Percentiles rank a stretch among this genome's conserved stretches.
Conservation (phyloP, 2,888 invertebrate species). For the Hyposoter dolosus region DNA sequence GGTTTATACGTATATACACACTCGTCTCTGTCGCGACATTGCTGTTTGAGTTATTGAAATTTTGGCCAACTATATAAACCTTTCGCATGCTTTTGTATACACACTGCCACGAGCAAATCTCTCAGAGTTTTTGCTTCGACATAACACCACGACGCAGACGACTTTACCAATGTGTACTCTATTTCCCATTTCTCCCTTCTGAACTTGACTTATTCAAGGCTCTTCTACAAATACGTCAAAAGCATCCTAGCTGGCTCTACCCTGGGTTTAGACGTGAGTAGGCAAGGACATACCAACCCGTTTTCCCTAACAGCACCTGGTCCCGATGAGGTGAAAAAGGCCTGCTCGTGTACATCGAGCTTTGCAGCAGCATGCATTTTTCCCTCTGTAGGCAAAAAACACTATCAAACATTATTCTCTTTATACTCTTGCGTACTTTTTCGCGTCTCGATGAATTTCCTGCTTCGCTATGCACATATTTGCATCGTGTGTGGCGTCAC, state of each 20-base stretch:
- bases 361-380: not conserved
- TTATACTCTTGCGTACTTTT: not conserved
- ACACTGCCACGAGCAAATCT: constrained; percentile 16
- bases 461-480: not conserved
- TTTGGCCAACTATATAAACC: constrained; percentile 23
- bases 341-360: not conserved
- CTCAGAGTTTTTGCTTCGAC: constrained; percentile 29
- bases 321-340: constrained; percentile 30
- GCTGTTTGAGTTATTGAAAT: constrained; percentile 42
- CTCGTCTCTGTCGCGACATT: constrained; percentile 10
- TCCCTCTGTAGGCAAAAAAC: not conserved
- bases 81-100: not conserved
- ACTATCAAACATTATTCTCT: constrained; percentile 13
- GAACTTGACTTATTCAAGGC: not conserved
- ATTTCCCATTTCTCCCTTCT: not conserved
- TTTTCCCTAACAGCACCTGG: constrained; percentile 12
- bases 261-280: not conserved
- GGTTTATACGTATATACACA: not conserved
- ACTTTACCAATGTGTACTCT: constrained; percentile 8
- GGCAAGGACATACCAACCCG: not conserved
- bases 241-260: constrained; percentile 11
- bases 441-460: not conserved
- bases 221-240: constrained; percentile 38
- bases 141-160: not conserved
- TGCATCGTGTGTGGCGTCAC: not conserved